Conservation (phyloP, 2,113 vertebrate genomes). For the Okapia johnstoni region DNA sequence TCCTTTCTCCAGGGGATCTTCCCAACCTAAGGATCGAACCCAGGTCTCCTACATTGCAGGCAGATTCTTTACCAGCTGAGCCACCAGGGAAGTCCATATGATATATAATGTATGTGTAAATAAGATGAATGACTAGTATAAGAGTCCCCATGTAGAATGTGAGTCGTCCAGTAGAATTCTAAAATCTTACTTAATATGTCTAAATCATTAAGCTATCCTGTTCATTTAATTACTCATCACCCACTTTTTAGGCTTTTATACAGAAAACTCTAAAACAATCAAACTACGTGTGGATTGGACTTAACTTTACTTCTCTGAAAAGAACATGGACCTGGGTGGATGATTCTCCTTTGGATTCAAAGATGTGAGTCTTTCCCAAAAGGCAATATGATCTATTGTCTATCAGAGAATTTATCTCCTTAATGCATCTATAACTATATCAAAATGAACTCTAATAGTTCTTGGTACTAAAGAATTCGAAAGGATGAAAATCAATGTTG, state of each 20-base stretch:
- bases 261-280: conserved; percentile 32
- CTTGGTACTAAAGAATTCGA: not conserved
- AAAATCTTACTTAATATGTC: not conserved
- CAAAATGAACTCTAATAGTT: not conserved
- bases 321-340: conserved; percentile 53
- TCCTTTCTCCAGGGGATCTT: not conserved
- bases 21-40: not conserved
- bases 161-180: not conserved
- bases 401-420: not conserved
- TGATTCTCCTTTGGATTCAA: conserved; percentile 25
- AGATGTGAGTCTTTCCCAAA: conserved; percentile 19
- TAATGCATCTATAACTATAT: not conserved
- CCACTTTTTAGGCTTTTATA: conserved; percentile 42
- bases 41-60: not conserved
- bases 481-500: not conserved
- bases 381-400: not conserved
- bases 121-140: not conserved
- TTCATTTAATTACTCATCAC: not conserved
- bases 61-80: not conserved
- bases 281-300: conserved; percentile 56
- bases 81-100: not conserved
- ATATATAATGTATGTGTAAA: not conserved
- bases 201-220: not conserved
- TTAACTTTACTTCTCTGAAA: conserved; percentile 18
- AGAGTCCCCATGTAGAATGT: not conserved